Evolutionary conservation across 1,140 invertebrate genomes (phyloP).

Genomic region (Thaumatotibia leucotreta): DNA sequence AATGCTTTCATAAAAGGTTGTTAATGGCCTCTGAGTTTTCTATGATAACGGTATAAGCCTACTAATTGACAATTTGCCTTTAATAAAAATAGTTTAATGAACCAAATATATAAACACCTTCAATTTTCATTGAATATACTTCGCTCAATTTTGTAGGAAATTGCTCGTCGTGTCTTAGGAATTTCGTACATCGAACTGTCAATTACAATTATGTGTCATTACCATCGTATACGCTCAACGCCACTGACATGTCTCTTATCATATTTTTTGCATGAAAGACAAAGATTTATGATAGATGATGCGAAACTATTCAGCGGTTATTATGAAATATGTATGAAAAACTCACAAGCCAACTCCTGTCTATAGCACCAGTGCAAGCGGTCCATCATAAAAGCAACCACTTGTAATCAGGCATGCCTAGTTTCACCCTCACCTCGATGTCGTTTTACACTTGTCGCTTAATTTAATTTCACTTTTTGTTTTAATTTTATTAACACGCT

Average conservation of each 20-base stretch:
- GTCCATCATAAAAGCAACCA: constrained; percentile 12
- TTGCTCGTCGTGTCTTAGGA: neutral
- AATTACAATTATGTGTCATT: neutral
- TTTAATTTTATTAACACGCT: constrained; percentile 78
- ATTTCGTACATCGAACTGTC: neutral
- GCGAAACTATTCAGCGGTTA: too few relatives aligned
- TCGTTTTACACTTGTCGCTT: constrained; percentile 37
- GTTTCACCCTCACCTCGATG: constrained; percentile 29
- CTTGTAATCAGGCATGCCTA: constrained; percentile 57
- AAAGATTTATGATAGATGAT: too few relatives aligned
- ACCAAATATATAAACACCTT: too few relatives aligned
- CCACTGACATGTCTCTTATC: neutral
- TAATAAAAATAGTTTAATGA: too few relatives aligned
- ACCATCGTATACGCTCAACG: neutral
- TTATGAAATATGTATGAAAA: too few relatives aligned
- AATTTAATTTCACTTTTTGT: constrained; percentile 58
- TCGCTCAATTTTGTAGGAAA: neutral
- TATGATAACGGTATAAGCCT: too few relatives aligned
- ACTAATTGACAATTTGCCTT: too few relatives aligned
- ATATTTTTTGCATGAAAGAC: neutral
- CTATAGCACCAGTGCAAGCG: constrained; percentile 21
- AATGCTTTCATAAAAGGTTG: constrained; percentile 10
- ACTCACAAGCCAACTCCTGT: constrained; percentile 12
- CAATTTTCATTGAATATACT: too few relatives aligned
- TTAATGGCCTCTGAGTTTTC: neutral